Evolutionary conservation across 2,888 invertebrate species (phyloP).

Genomic region (Andrena marginata): DNA sequence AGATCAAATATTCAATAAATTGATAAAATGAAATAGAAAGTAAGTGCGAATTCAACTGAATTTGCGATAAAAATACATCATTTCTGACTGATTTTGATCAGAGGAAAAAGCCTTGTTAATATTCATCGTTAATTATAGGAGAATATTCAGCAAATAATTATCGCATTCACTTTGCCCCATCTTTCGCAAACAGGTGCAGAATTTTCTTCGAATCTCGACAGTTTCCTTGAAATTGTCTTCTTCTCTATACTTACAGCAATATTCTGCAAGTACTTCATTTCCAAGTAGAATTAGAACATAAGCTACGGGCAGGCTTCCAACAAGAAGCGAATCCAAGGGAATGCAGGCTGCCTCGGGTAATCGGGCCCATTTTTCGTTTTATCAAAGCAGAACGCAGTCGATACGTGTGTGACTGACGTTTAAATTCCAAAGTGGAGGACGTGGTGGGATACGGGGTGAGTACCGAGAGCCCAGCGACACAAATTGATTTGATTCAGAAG

Average conservation of each 20-base stretch:
- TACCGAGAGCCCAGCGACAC: constrained; percentile 15
- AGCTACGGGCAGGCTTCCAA: constrained; percentile 8
- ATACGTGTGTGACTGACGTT: constrained; percentile 35
- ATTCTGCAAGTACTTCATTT: background rate
- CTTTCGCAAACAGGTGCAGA: background rate
- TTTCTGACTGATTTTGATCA: no score
- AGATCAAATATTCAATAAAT: no score
- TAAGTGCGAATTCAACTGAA: no score
- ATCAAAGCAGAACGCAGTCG: constrained; percentile 1
- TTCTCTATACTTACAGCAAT: no score
- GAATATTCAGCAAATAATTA: no score
- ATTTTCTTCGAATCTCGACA: background rate
- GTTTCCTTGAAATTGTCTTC: no score
- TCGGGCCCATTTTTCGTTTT: constrained; percentile 10
- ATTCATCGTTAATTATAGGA: no score
- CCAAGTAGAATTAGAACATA: constrained; percentile 47
- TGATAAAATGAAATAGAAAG: no score
- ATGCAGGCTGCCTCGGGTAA: constrained; percentile 18
- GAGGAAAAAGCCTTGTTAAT: no score
- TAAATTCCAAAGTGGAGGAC: constrained; percentile 31
- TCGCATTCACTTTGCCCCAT: background rate
- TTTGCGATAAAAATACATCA: no score
- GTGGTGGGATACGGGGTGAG: constrained; percentile 25
- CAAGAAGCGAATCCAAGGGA: constrained; percentile 41
- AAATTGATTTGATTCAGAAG: constrained; percentile 45